phyloP scores from a whole-genome alignment of 2,888 invertebrate genomes.

The Cephus pygmeus region DNA sequence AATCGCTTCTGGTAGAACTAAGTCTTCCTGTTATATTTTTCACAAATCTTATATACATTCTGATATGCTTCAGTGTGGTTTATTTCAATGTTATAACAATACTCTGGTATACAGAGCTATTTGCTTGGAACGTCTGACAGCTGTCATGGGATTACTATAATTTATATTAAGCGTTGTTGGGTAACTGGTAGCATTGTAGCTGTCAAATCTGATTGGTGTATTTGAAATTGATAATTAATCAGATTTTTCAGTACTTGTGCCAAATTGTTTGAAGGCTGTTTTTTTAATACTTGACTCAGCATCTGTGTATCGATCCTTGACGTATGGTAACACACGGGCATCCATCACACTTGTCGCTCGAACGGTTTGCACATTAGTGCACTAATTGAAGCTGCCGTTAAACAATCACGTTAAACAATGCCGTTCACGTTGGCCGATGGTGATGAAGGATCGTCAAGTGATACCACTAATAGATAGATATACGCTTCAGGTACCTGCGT shows the following conservation, averaged over 20 bases:
- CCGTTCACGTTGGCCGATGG: neutral
- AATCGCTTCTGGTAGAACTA: neutral
- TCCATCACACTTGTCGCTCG: conserved; percentile 1
- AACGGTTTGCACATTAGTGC: conserved; percentile 1
- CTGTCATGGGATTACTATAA: neutral
- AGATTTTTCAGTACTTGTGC: neutral
- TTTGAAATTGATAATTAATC: neutral
- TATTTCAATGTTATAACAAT: neutral
- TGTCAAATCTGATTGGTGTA: neutral
- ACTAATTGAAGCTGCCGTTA: conserved; percentile 1
- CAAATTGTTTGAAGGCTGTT: neutral
- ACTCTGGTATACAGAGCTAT: neutral
- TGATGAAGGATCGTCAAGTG: neutral
- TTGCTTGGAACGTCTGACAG: neutral
- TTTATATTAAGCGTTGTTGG: neutral
- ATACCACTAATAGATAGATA: neutral
- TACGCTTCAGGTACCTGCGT: neutral
- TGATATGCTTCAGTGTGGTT: neutral
- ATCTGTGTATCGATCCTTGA: neutral
- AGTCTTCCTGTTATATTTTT: neutral
- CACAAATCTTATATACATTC: neutral
- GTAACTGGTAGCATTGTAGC: neutral
- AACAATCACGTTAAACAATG: neutral
- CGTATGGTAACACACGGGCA: neutral
- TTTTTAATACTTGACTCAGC: neutral